Evolutionary conservation across 2,113 vertebrate species (phyloP).

Genomic region (Chinchilla lanigera): DNA sequence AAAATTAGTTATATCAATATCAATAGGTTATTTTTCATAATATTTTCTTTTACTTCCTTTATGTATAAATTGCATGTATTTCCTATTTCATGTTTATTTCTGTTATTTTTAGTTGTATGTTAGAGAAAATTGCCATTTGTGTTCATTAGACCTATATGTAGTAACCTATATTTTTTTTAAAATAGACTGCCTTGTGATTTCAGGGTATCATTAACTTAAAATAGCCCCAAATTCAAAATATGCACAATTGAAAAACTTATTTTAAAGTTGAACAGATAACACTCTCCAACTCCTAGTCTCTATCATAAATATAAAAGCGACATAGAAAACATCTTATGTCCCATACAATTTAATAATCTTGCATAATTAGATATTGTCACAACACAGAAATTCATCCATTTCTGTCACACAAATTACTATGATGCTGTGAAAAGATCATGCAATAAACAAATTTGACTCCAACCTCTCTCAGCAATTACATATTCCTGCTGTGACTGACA

Average conservation of each 20-base stretch:
- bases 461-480: not conserved
- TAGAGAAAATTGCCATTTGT: conserved; percentile 2
- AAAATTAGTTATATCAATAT: not conserved
- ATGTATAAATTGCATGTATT: not conserved
- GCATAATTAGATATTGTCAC: not conserved
- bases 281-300: not conserved
- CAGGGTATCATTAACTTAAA: not conserved
- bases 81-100: conserved; percentile 29
- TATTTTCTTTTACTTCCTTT: not conserved
- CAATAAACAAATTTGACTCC: not conserved
- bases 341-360: not conserved
- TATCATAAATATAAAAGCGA: not conserved
- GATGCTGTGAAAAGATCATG: not conserved
- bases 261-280: conserved; percentile 1
- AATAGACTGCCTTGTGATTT: conserved; percentile 38
- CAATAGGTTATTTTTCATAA: not conserved
- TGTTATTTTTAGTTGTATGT: not conserved
- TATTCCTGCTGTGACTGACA: not conserved
- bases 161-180: conserved; percentile 31
- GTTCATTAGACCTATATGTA: not conserved
- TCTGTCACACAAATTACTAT: not conserved
- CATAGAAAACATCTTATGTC: not conserved
- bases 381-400: not conserved
- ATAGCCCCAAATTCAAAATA: conserved; percentile 30
- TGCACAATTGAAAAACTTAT: conserved; percentile 12